Percentiles rank a stretch among this genome's conserved stretches.
Conservation (phyloP, 2,888 invertebrate species). For the Amphipyra berbera region DNA sequence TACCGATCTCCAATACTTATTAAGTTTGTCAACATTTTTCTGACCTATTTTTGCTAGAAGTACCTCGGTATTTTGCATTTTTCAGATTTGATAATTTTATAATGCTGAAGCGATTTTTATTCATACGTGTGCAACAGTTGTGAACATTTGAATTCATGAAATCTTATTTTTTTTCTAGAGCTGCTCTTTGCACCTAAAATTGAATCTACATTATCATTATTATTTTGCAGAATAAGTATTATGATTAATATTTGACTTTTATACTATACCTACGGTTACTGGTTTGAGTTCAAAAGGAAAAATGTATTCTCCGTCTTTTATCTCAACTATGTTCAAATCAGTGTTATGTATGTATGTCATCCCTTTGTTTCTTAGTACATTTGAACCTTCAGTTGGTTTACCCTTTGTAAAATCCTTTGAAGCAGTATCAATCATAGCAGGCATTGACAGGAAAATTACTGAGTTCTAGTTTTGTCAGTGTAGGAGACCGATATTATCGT, state of each 20-base stretch:
- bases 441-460: slow-evolving; percentile 31
- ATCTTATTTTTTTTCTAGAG: too few relatives aligned
- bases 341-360: too few relatives aligned
- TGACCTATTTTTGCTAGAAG: slow-evolving; percentile 25
- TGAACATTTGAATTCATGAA: background rate
- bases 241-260: too few relatives aligned
- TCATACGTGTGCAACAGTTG: background rate
- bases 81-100: slow-evolving; percentile 3
- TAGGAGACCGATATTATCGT: slow-evolving; percentile 18
- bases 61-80: slow-evolving; percentile 22
- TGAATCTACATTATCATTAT: background rate
- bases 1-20: slow-evolving; percentile 21
- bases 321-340: too few relatives aligned
- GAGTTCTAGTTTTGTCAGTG: slow-evolving; percentile 3
- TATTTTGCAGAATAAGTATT: too few relatives aligned
- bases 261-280: too few relatives aligned
- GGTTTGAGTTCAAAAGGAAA: background rate
- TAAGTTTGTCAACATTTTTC: slow-evolving; percentile 29
- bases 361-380: slow-evolving; percentile 1
- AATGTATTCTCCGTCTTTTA: too few relatives aligned
- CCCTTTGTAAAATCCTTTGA: slow-evolving; percentile 1
- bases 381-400: background rate
- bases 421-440: slow-evolving; percentile 17
- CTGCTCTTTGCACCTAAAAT: background rate
- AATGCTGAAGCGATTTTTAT: slow-evolving; percentile 4